Evolutionary conservation across 35 echinoderm and acorn worm genomes (phyloP), one percentile per base, ranked within the genome.

Genomic region (Heliocidaris erythrogramma): DNA sequence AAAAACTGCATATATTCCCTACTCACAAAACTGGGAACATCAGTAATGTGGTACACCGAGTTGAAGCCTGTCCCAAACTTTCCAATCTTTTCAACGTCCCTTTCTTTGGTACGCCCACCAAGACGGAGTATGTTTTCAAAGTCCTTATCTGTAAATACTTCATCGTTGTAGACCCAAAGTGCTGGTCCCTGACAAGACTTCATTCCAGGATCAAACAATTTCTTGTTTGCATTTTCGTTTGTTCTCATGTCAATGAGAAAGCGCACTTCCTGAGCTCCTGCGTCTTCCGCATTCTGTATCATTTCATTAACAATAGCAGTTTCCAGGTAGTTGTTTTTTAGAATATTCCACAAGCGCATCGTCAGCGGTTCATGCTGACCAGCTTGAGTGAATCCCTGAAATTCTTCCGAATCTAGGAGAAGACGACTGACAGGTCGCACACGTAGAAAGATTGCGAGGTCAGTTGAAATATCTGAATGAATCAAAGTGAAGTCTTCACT

Each of bases 1-100:
- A 96, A 97, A 93, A 95, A 93, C 17, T 93, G 94, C 5, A 99
- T 49, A 65, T 48, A 49, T 65, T 95, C 60, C 24, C 92, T 94
- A 60, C 94, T 97, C 27, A 42, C 35, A 42, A 42, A 42, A 42
- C 35, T 42, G 35, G 35, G 35, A 42, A 42, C 35, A 42, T 42
- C 98, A 30, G 98, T 99, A 16, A 99, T 47, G 53, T 97, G 95
- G 85, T 99, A 99, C 17, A 99, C 96, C 31, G 98, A 95, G 48
- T 97, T 99, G 30, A 99, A 99, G 13, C 98, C 98, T 9, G 97
- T 42, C 12, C 98, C 98, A 97, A 99, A 99, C 30, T 95, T 85
- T 95, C 98, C 98, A 94, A 97, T 96, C 93, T 97, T 99, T 4
- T 95, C 92, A 21, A 32, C 13, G 65, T 99, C 87, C 35, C 95